These are phyloP conservation scores for Chymomyza fuscimana DNA, from an alignment of 2,888 invertebrate species.

Conservation along the genomic window DNA sequence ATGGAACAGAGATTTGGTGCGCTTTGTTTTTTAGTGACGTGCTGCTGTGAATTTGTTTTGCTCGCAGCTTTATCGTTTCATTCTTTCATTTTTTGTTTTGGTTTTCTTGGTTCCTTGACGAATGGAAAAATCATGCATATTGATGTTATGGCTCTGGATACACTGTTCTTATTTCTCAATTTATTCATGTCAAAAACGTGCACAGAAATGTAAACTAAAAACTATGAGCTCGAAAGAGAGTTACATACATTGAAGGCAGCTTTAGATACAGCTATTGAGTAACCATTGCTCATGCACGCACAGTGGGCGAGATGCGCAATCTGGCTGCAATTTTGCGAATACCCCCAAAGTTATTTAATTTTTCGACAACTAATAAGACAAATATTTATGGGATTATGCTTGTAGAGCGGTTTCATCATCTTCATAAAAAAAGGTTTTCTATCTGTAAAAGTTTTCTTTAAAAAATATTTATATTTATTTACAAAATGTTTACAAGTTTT, in stretches of 20 bases:
- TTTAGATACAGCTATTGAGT: slow-evolving; percentile 9
- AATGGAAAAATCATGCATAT: slow-evolving; percentile 42
- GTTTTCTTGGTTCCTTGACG: slow-evolving; percentile 34
- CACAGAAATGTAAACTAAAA: slow-evolving; percentile 36
- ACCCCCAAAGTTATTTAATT: too few relatives aligned
- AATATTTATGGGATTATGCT: too few relatives aligned
- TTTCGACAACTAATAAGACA: too few relatives aligned
- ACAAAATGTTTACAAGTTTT: too few relatives aligned
- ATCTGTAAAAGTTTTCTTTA: too few relatives aligned
- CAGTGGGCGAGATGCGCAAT: not conserved
- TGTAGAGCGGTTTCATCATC: too few relatives aligned
- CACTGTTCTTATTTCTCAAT: slow-evolving; percentile 44
- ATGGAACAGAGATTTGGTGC: slow-evolving; percentile 8
- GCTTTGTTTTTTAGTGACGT: slow-evolving; percentile 18
- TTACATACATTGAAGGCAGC: slow-evolving; percentile 1
- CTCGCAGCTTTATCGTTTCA: slow-evolving; percentile 2
- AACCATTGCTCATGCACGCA: slow-evolving; percentile 27
- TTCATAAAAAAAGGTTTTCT: too few relatives aligned
- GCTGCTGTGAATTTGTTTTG: not conserved
- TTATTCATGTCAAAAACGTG: slow-evolving; percentile 66
- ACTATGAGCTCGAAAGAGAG: not conserved
- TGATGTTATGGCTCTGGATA: slow-evolving; percentile 23
- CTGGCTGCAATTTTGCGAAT: not conserved
- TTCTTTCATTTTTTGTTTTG: not conserved
- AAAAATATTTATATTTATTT: too few relatives aligned